phyloP scores from a whole-genome alignment of 2,113 vertebrate species.

The Cepphus grylle region DNA sequence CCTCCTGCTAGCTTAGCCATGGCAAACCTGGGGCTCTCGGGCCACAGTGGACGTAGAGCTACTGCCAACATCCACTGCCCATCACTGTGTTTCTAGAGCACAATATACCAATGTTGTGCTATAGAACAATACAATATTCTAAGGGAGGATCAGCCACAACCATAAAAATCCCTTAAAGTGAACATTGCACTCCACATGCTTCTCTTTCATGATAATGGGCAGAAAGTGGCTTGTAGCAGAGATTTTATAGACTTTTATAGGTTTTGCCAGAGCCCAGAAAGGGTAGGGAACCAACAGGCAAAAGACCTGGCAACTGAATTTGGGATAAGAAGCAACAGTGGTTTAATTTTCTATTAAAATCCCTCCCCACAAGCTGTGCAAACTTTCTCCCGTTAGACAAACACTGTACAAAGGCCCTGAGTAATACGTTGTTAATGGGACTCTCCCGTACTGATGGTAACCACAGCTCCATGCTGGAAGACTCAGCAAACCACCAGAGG shows the following conservation, averaged over 20 bases:
- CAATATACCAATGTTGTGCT: neutral
- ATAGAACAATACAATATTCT: neutral
- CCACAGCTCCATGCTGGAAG: neutral
- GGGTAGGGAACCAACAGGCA: neutral
- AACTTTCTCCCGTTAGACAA: neutral
- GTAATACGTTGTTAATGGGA: neutral
- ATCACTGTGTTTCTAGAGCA: neutral
- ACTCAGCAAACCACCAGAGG: neutral
- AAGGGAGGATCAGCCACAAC: neutral
- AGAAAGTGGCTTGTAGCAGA: neutral
- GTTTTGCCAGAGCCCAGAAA: neutral
- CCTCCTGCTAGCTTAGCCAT: neutral
- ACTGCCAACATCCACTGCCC: neutral
- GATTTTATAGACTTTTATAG: neutral
- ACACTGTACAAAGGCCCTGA: neutral
- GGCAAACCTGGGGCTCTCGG: neutral
- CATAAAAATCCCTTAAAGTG: neutral
- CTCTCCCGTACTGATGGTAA: neutral
- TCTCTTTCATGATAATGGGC: neutral
- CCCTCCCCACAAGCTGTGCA: neutral
- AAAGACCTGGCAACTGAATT: neutral
- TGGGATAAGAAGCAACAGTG: neutral
- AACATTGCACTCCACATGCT: neutral
- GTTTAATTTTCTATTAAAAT: constrained; percentile 2
- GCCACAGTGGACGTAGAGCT: neutral